These are phyloP conservation scores for Forpus xanthops DNA, from an alignment of 2,797 vertebrate genomes.

Conservation along the genomic window DNA sequence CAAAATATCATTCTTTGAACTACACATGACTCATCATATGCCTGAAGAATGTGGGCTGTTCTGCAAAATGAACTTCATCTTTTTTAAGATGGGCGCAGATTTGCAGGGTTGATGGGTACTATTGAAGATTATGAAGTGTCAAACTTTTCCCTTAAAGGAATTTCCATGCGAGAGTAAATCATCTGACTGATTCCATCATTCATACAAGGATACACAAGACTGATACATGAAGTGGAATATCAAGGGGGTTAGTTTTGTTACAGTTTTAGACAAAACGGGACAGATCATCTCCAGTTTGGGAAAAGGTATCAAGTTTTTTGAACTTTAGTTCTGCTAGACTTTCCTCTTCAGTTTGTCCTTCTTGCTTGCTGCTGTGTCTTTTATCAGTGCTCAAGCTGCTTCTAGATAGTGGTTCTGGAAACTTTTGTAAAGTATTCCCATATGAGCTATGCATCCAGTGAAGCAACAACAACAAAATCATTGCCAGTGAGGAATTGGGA, in stretches of 20 bases:
- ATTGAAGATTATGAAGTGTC: neutral
- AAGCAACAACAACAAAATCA: neutral
- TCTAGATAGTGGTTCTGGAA: neutral
- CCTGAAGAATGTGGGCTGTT: neutral
- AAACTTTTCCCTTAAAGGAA: neutral
- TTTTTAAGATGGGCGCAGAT: neutral
- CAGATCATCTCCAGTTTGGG: neutral
- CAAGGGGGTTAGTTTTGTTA: neutral
- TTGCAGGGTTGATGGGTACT: neutral
- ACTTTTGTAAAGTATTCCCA: neutral
- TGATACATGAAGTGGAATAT: neutral
- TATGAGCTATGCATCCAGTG: neutral
- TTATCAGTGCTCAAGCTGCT: neutral
- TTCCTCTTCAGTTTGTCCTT: neutral
- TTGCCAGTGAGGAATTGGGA: neutral
- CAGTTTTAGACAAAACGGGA: neutral
- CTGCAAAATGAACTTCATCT: neutral
- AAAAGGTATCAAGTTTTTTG: neutral
- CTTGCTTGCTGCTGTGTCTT: neutral
- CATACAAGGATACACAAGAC: neutral
- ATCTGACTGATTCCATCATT: neutral
- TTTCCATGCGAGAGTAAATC: neutral
- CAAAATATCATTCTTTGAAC: neutral
- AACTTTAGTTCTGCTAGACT: neutral
- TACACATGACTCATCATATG: neutral